Evolutionary conservation across 1,140 invertebrate species (phyloP).

Genomic region (Dreissena polymorpha): DNA sequence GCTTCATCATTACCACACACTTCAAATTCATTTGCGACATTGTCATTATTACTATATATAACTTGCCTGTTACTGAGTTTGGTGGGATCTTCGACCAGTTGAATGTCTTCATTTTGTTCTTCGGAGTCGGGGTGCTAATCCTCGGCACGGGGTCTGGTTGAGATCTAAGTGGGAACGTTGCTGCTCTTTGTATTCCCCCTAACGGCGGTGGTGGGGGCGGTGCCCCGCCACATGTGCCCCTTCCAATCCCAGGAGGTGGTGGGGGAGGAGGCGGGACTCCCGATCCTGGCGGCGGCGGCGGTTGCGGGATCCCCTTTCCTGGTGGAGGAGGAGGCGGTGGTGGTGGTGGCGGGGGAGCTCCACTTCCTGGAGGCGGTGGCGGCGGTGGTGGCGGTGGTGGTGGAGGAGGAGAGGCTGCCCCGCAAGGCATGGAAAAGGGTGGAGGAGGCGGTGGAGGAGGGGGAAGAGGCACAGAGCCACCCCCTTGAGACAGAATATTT

Average conservation of each 20-base stretch:
- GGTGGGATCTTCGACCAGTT: conserved; percentile 77
- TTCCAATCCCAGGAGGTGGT: conserved; percentile 23
- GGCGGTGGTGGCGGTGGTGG: conserved; percentile 21
- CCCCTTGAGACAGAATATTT: neutral
- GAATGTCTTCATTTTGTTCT: conserved; percentile 77
- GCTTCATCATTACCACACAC: too few species aligned
- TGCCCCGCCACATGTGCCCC: neutral
- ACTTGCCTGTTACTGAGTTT: conserved; percentile 67
- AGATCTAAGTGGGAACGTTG: conserved; percentile 46
- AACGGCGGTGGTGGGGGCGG: conserved; percentile 20
- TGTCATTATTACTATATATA: too few species aligned
- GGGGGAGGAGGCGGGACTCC: conserved; percentile 12
- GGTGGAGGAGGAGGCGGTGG: conserved; percentile 29
- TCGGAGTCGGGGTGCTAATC: conserved; percentile 68
- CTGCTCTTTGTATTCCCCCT: conserved; percentile 14
- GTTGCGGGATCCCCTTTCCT: conserved; percentile 9
- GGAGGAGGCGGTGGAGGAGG: conserved; percentile 21
- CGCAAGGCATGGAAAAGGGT: neutral
- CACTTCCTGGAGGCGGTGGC: conserved; percentile 17
- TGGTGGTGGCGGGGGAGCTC: conserved; percentile 19
- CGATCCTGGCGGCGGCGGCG: conserved; percentile 18
- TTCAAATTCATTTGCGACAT: too few species aligned
- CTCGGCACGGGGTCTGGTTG: conserved; percentile 35
- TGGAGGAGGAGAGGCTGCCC: neutral
- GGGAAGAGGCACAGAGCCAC: neutral